Evolutionary conservation across 2,113 vertebrate genomes (phyloP).

Genomic region (Nibea albiflora): DNA sequence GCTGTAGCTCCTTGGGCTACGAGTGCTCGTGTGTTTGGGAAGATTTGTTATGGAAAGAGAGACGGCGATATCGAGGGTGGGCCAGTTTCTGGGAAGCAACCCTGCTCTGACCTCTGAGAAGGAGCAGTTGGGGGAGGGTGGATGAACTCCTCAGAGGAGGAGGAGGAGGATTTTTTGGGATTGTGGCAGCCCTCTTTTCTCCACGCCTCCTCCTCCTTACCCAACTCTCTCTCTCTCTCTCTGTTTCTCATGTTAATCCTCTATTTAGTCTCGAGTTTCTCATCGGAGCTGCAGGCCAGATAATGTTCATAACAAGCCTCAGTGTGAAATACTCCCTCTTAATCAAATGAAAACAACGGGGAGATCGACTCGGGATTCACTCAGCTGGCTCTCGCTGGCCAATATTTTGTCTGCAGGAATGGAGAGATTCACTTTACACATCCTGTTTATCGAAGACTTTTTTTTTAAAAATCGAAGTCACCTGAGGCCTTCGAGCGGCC

Average conservation of each 20-base stretch:
- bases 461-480: neutral
- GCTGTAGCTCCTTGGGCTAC: neutral
- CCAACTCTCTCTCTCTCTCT: neutral
- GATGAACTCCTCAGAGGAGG: neutral
- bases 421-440: slow-evolving; percentile 15
- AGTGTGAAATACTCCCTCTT: slow-evolving; percentile 2
- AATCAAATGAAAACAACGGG: slow-evolving; percentile 53
- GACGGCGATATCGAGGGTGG: slow-evolving; percentile 45
- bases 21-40: slow-evolving; percentile 43
- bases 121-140: slow-evolving; percentile 45
- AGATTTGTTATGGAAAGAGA: slow-evolving; percentile 70
- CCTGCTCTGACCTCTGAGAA: slow-evolving; percentile 65
- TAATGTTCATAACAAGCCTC: slow-evolving; percentile 30
- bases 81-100: slow-evolving; percentile 73
- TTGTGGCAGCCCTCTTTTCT: slow-evolving; percentile 15
- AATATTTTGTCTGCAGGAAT: slow-evolving; percentile 39
- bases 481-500: neutral
- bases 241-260: slow-evolving; percentile 51
- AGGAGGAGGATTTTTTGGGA: slow-evolving; percentile 47
- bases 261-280: slow-evolving; percentile 64
- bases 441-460: neutral
- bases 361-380: slow-evolving; percentile 23
- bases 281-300: slow-evolving; percentile 15
- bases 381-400: slow-evolving; percentile 1
- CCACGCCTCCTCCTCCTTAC: neutral